These are phyloP conservation scores for Halictus ligatus DNA, from an alignment of 2,888 invertebrate genomes.

Conservation along the genomic window DNA sequence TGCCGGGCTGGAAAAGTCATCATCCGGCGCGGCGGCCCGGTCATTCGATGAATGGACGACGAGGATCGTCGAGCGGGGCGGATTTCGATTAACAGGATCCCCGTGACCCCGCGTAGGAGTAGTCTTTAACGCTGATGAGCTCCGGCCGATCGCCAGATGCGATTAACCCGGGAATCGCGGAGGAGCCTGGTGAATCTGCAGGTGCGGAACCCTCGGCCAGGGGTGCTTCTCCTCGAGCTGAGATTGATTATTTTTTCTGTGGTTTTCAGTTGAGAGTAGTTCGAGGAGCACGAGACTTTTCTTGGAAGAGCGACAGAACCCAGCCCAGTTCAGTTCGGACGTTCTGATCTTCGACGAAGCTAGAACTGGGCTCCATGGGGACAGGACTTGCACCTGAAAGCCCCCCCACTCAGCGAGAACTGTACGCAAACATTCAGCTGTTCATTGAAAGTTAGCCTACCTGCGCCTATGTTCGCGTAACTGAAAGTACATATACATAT, in stretches of 20 bases:
- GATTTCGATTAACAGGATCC: background rate
- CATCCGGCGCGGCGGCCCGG: background rate
- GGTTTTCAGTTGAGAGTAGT: background rate
- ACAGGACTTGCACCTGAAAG: no score
- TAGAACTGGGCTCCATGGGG: no score
- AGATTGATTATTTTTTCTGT: background rate
- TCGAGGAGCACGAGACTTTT: background rate
- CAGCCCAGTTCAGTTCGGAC: background rate
- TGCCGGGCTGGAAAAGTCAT: conserved; percentile 18
- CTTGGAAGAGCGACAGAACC: background rate
- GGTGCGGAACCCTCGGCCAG: background rate
- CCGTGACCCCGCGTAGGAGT: background rate
- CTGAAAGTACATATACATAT: no score
- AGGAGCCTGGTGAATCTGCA: background rate
- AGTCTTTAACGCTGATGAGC: background rate
- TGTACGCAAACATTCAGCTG: no score
- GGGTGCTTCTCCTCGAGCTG: background rate
- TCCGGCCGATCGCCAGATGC: background rate
- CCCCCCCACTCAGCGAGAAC: no score
- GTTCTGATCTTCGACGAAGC: background rate
- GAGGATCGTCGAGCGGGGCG: background rate
- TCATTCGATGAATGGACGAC: conserved; percentile 12
- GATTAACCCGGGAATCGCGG: background rate
- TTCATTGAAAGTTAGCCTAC: no score
- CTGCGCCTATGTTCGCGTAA: no score